Evolutionary conservation across 2,888 invertebrate genomes (phyloP), one percentile per base, ranked within the genome.

Genomic region (Thecophora atra): DNA sequence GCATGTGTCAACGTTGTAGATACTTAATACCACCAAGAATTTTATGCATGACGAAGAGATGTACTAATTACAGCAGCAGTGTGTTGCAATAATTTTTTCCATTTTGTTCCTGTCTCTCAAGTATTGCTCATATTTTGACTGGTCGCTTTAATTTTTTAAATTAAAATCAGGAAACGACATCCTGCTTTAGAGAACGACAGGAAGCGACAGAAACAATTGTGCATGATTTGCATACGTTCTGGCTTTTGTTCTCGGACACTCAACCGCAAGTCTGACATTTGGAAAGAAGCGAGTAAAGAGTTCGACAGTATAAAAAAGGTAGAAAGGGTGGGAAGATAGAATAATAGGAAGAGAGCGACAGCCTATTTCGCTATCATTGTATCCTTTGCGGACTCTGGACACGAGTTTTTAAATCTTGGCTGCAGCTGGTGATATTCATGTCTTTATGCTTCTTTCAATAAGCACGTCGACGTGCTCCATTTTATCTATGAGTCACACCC

Each of bases 171-270:
- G 71, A 65, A 72, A 70, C 70, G 60, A 44, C 63, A 71, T 62
- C 73, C 71, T 73, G 71, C 76, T 76, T 68, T 71, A 64, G 47
- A 4, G 64, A 21, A 64, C 19, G 47, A 42, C 44, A 64, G 64
- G 64, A 72, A 72, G 74, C 68, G 73, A 74, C 74, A 75, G 73
- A 68, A 75, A 75, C 76, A 76, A 78, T 76, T 76, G 74, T 68
- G 70, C 73, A 51, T 72, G 70, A 77, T 76, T 76, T 76, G 69
- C 71, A 75, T 74, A 63, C 76, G 75, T 56, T 54, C 11, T 58
- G 26, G 26, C 58, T 47, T 26, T 58, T 58, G 58, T 58, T 58
- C 28, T 28, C 58, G 58, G 58, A 24, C 58, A 26, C 15, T 15
- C 58, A 58, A 15, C 28, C 24, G 28, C 8, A 28, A 24, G 28